phyloP scores from a whole-genome alignment of 1,140 invertebrate species.

The Cheumatopsyche charites region DNA sequence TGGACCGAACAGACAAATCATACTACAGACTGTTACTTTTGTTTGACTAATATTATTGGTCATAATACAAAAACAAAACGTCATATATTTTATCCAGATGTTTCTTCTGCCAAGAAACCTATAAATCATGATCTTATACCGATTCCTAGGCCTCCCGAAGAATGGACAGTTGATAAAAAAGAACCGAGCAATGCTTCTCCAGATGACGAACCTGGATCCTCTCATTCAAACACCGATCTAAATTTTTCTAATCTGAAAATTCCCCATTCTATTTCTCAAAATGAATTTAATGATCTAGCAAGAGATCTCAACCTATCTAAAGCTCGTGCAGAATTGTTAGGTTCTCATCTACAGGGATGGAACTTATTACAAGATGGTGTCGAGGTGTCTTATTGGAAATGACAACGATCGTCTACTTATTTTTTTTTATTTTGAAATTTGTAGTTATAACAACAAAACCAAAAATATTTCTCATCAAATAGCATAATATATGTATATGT shows the following conservation, averaged over 20 bases:
- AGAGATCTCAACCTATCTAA: constrained; percentile 1
- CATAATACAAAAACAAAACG: not conserved
- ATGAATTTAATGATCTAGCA: not conserved
- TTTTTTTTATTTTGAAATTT: too few relatives aligned
- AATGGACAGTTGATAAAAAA: not conserved
- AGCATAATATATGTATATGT: too few relatives aligned
- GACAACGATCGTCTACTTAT: not conserved
- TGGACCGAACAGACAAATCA: not conserved
- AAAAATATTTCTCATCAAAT: too few relatives aligned
- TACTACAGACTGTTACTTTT: not conserved
- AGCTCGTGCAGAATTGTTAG: not conserved
- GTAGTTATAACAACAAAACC: too few relatives aligned
- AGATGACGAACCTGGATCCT: not conserved
- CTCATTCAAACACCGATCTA: not conserved
- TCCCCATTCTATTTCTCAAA: not conserved
- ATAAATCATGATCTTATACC: not conserved
- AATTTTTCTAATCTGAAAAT: not conserved
- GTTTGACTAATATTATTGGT: not conserved
- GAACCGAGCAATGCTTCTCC: not conserved
- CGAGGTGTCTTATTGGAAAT: not conserved
- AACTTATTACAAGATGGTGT: not conserved
- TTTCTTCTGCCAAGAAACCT: not conserved
- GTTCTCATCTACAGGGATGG: not conserved
- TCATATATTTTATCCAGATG: not conserved
- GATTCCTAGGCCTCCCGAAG: not conserved